Evolutionary conservation across 2,888 invertebrate species (phyloP), one percentile per base, ranked within the genome.

Genomic region (Sisyra terminalis): DNA sequence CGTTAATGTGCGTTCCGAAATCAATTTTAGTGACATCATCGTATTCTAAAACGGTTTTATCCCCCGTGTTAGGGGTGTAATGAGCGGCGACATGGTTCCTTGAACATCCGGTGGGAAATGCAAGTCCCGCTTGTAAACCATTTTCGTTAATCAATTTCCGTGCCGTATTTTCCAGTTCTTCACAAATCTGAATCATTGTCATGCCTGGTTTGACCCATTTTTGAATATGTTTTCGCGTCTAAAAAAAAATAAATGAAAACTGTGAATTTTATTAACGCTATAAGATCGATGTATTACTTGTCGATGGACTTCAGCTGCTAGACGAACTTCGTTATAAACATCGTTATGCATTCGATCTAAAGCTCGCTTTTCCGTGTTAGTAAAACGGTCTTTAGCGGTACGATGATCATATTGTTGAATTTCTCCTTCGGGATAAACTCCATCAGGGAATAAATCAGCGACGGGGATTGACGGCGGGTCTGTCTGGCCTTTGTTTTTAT

Each of bases 1-100:
- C 97, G 62, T 96, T 96, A 49, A 97, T 88, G 64, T 97, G 97
- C 2, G 94, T 96, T 40, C 96, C 96, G 65, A 96, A 97, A 64
- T 97, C 96, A 51, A 98, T 94, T 69, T 98, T 98, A 53, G 94
- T 94, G 2, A 99, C 96, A 64, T 98, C 98, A 55, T 97, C 93
- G 54, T 87, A 87, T 50, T 84, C 77, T 39, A 98, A 69, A 8
- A 97, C 92, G 0, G 97, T 98, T 8, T 80, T 72, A 63, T 99
- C 98, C 9, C 94, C 98, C 42, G 93, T 92, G 63, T 99, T 99
- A 3, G 98, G 98, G 10, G 98, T 99, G 57, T 99, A 98, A 67
- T 98, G 98, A 40, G 98, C 98, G 43, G 98, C 98, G 59, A 96
- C 97, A 61, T 98, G 87, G 65, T 99, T 98, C 40, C 96, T 71